These are phyloP conservation scores for Pristionchus fissidentatus DNA, from an alignment of 2,888 invertebrate genomes.

Conservation along the genomic window DNA sequence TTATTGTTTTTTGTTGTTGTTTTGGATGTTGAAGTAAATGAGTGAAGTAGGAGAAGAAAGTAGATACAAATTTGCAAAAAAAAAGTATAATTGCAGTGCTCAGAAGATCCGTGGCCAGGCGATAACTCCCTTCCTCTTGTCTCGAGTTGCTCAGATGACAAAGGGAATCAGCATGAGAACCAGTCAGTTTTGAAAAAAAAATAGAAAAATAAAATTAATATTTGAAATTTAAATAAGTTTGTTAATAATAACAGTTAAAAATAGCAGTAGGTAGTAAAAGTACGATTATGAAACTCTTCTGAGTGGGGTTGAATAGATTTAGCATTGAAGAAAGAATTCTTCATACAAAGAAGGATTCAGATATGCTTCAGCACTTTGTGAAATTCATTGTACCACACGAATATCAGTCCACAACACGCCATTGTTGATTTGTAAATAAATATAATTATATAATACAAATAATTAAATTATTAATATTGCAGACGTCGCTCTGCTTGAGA, in stretches of 20 bases:
- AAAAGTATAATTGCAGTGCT: not conserved
- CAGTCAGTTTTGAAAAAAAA: constrained; percentile 83
- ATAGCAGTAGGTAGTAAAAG: too few relatives aligned
- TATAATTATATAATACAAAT: not conserved
- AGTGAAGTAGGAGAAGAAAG: not conserved
- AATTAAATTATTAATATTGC: constrained; percentile 50
- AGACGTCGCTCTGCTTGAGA: constrained; percentile 92
- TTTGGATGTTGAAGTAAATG: not conserved
- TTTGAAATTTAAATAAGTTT: too few relatives aligned
- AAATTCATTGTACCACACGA: too few relatives aligned
- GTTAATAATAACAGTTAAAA: not conserved
- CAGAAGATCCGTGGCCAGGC: constrained; percentile 85
- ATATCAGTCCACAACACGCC: too few relatives aligned
- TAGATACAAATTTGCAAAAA: not conserved
- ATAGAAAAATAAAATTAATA: not conserved
- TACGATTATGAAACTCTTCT: too few relatives aligned
- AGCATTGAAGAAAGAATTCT: too few relatives aligned
- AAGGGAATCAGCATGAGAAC: constrained; percentile 86
- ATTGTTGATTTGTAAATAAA: too few relatives aligned
- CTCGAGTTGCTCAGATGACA: constrained; percentile 86
- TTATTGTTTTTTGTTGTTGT: too few relatives aligned
- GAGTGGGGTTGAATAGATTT: too few relatives aligned
- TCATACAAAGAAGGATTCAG: too few relatives aligned
- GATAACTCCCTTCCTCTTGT: constrained; percentile 91
- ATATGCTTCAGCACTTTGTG: too few relatives aligned